Percentiles rank a stretch among this genome's conserved stretches.
phyloP scores from a whole-genome alignment of 2,888 invertebrate species.

The Leucozona laternaria region DNA sequence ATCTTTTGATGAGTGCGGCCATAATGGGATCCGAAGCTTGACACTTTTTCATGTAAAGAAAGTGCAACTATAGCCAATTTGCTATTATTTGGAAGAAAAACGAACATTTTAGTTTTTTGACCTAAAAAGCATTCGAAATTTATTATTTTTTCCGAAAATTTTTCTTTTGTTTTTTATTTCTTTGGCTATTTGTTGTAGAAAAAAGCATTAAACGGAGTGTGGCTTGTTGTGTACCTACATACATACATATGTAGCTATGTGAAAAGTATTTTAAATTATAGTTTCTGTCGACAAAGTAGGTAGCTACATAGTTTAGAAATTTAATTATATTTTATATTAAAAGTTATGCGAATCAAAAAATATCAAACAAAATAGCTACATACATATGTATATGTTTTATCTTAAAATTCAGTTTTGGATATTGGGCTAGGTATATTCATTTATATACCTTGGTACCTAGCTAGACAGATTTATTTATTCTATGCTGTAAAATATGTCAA shows the following conservation, averaged over 20 bases:
- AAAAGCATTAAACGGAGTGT: not conserved
- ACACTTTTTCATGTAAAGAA: constrained; percentile 49
- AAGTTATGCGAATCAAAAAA: not conserved
- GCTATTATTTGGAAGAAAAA: not conserved
- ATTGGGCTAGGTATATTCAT: no score
- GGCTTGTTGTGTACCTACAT: constrained; percentile 32
- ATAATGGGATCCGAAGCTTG: constrained; percentile 64
- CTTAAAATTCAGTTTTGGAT: no score
- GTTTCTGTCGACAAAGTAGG: not conserved
- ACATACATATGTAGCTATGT: not conserved
- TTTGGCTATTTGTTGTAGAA: not conserved
- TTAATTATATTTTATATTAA: not conserved
- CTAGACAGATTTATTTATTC: no score
- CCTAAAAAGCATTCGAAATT: not conserved
- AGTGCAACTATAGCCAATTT: constrained; percentile 35
- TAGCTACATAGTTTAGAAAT: not conserved
- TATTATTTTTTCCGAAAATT: not conserved
- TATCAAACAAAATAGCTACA: no score
- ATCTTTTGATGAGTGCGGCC: constrained; percentile 49
- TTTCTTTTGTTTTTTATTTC: not conserved
- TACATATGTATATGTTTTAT: no score
- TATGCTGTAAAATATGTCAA: no score
- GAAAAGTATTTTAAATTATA: not conserved
- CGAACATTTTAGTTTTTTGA: not conserved
- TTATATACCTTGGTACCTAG: no score